phyloP scores from a whole-genome alignment of 92 coral and sea anemone species.

The Palythoa grandiflora region DNA sequence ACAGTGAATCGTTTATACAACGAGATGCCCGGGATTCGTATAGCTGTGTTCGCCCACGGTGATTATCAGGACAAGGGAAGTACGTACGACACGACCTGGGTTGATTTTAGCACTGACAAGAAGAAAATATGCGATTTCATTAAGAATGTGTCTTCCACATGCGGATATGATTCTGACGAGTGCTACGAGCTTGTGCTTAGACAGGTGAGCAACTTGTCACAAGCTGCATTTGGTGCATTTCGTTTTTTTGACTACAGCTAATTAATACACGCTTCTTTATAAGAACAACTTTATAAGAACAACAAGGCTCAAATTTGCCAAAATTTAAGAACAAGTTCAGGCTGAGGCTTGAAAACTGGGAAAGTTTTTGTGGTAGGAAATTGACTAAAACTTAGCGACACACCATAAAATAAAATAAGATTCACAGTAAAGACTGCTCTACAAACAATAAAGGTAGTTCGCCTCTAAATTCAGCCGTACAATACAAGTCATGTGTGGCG shows the following conservation, averaged over 20 bases:
- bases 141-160: slow-evolving; percentile 86
- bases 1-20: slow-evolving; percentile 80
- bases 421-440: too few species aligned
- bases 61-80: slow-evolving; percentile 85
- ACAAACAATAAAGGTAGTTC: too few species aligned
- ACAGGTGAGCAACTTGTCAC: slow-evolving; percentile 67
- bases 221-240: background rate
- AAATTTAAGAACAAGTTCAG: too few species aligned
- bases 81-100: slow-evolving; percentile 94
- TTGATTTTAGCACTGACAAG: slow-evolving; percentile 89
- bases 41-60: slow-evolving; percentile 95
- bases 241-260: background rate
- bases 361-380: too few species aligned
- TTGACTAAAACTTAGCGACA: too few species aligned
- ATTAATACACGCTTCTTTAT: too few species aligned
- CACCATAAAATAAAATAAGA: too few species aligned
- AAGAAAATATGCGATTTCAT: slow-evolving; percentile 82
- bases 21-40: slow-evolving; percentile 90
- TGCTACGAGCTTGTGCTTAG: slow-evolving; percentile 95
- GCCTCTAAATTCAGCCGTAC: too few species aligned
- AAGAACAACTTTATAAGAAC: too few species aligned
- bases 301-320: too few species aligned
- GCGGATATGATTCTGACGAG: slow-evolving; percentile 93
- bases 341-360: too few species aligned
- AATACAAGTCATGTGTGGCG: too few species aligned